Conservation (phyloP, 2,797 vertebrate genomes). For the Pampus argenteus region DNA sequence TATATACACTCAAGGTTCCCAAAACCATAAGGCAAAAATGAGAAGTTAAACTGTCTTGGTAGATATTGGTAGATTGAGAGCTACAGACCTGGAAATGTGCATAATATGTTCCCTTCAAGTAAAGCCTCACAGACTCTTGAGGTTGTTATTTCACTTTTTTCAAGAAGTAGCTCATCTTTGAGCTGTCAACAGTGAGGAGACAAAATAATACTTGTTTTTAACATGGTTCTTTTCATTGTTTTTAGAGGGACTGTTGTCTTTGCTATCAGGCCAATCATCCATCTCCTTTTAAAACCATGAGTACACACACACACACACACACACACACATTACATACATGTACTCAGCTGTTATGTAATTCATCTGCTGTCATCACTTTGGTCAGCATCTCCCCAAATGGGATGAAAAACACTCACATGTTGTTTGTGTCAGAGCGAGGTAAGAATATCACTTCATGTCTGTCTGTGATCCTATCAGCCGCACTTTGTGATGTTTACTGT, state of each 20-base stretch:
- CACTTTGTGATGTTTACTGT: conserved; percentile 47
- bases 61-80: too few relatives aligned
- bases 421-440: conserved; percentile 45
- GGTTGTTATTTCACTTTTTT: not conserved
- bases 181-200: not conserved
- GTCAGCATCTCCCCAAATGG: conserved; percentile 56
- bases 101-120: too few relatives aligned
- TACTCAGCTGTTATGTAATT: conserved; percentile 46
- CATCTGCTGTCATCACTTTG: conserved; percentile 49
- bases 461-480: conserved; percentile 55
- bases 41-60: not conserved
- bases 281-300: conserved; percentile 2
- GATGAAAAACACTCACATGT: conserved; percentile 38
- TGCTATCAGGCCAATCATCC: not conserved
- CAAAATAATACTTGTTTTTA: not conserved
- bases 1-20: not conserved
- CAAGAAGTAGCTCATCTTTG: not conserved
- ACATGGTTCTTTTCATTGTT: conserved; percentile 2
- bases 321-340: conserved; percentile 34
- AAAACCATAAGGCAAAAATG: not conserved
- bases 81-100: too few relatives aligned
- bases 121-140: not conserved
- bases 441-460: conserved; percentile 52
- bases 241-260: conserved; percentile 8
- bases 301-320: conserved; percentile 19